Evolutionary conservation across 2,113 vertebrate species (phyloP), one percentile per base, ranked within the genome.

Genomic region (Amphiprion percula): DNA sequence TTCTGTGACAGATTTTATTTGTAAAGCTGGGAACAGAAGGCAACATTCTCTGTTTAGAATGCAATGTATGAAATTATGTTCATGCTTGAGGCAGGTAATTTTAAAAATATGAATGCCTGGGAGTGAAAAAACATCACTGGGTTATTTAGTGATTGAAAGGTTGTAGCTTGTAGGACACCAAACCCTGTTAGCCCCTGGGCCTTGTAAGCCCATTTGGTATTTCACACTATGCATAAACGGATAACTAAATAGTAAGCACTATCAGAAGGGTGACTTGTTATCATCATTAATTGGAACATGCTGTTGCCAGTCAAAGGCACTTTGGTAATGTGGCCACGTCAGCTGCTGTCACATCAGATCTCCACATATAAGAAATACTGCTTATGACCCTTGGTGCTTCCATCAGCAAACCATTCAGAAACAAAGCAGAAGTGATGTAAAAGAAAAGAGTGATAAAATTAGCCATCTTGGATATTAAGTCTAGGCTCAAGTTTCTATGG

Each of bases 401-500:
- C 12, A 53, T 24, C 19, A 8, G 24, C 41, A 62, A 10, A 28
- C 10, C 28, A 24, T 66, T 28, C 16, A 60, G 49, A 65, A 66
- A 78, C 50, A 16, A 68, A 37, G 55, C 24, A 15, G 1, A 44
- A 14, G 41, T 4, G 4, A 23, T 23, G 21, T 41, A 46, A 53
- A 56, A 53, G 67, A 55, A 68, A 11, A 0, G 23, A 26, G 24
- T 52, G 33, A 60, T 90, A 67, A 76, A 87, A 84, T 79, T 49
- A 62, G 64, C 52, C 49, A 39, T 62, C 37, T 82, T 23, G 4
- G 21, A 84, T 70, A 46, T 68, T 46, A 53, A 49, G 41, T 68
- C 66, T 11, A 19, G 21, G 44, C 30, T 82, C 16, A 37, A 16
- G 83, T 86, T 80, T 63, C 73, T 70, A 69, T 82, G 66, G 69